These are phyloP conservation scores for Spilosoma lubricipeda DNA, from an alignment of 2,888 invertebrate genomes.

Conservation along the genomic window DNA sequence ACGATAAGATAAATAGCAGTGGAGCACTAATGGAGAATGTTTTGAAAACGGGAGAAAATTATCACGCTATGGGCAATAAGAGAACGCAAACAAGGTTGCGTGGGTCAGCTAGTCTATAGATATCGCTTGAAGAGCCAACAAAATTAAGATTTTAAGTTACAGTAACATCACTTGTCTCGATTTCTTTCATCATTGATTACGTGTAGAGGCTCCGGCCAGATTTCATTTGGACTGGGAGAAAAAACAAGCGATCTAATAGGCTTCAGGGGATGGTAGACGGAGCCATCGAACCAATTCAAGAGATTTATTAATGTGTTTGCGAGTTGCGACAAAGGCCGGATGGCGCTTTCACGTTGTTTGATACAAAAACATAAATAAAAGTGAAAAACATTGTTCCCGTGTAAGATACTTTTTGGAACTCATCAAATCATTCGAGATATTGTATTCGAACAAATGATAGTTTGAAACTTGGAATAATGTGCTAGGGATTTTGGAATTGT, in stretches of 20 bases:
- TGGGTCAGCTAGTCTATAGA: no score
- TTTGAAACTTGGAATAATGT: not conserved
- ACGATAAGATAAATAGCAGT: no score
- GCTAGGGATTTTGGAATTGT: not conserved
- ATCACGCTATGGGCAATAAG: no score
- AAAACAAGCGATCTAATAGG: conserved; percentile 56
- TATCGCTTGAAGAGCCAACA: not conserved
- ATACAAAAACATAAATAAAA: conserved; percentile 65
- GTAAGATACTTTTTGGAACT: conserved; percentile 35
- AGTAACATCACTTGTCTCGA: not conserved
- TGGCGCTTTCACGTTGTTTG: conserved; percentile 54
- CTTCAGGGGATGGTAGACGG: conserved; percentile 43
- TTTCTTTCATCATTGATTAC: conserved; percentile 26
- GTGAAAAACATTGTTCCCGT: conserved; percentile 57
- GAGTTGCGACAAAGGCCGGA: conserved; percentile 53
- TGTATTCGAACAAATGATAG: conserved; percentile 1
- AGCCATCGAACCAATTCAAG: conserved; percentile 59
- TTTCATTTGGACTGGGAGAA: conserved; percentile 31
- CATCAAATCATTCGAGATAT: conserved; percentile 4
- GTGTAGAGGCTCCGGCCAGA: conserved; percentile 21
- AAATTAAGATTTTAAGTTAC: not conserved
- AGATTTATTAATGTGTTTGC: conserved; percentile 75
- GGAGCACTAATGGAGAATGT: no score
- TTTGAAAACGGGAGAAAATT: no score
- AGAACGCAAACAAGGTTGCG: no score